Evolutionary conservation across 2,888 invertebrate species (phyloP).

Genomic region (Oasisia sp.): DNA sequence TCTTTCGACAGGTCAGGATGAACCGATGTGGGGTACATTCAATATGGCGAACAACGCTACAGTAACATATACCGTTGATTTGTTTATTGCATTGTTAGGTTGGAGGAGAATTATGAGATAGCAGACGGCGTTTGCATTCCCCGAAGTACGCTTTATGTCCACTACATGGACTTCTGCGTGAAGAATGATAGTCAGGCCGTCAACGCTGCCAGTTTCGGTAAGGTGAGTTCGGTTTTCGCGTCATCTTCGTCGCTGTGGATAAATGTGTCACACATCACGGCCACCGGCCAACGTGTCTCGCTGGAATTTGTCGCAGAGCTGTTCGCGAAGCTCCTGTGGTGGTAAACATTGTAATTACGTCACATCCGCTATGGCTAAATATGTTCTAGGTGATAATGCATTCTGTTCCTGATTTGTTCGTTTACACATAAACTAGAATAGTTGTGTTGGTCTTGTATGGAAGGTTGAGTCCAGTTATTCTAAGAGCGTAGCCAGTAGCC

Average conservation of each 20-base stretch:
- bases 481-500: neutral
- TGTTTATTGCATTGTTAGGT: constrained; percentile 49
- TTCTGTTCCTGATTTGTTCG: too few relatives aligned
- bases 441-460: neutral
- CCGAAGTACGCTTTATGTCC: constrained; percentile 67
- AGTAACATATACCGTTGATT: too few relatives aligned
- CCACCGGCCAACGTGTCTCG: neutral
- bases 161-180: constrained; percentile 68
- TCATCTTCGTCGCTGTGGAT: neutral
- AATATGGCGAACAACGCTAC: too few relatives aligned
- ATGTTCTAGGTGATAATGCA: too few relatives aligned
- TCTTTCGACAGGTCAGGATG: too few relatives aligned
- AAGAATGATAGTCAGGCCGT: constrained; percentile 68
- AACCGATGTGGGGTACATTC: too few relatives aligned
- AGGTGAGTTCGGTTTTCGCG: constrained; percentile 57
- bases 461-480: too few relatives aligned
- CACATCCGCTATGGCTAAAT: too few relatives aligned
- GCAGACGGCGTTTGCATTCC: constrained; percentile 70
- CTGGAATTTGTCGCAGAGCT: neutral
- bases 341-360: too few relatives aligned
- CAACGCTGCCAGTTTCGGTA: constrained; percentile 70
- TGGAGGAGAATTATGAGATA: constrained; percentile 69
- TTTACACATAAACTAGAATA: neutral
- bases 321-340: neutral
- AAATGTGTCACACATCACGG: neutral